Evolutionary conservation across 2,888 invertebrate genomes (phyloP), one percentile per base, ranked within the genome.

Genomic region (Gari tellinella): DNA sequence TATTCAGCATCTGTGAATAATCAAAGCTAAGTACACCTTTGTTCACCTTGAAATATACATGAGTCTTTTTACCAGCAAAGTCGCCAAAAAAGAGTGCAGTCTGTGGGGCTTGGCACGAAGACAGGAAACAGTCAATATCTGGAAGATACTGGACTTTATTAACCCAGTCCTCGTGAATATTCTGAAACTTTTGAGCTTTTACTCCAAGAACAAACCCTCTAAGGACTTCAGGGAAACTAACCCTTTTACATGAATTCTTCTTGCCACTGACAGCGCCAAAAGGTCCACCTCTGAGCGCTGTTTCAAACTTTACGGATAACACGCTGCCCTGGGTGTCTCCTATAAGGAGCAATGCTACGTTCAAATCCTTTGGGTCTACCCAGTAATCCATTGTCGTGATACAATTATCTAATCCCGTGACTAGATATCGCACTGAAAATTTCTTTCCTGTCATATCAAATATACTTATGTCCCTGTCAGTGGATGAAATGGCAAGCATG

Each of bases 391-490:
- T 93, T 23, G 93, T 91, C 1, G 92, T 91, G 0, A 94, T 92
- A 10, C 93, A 94, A 79, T 93, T 93, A 52, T 94, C 94, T 90
- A 95, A 93, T 69, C 95, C 95, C 0, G 94, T 94, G 76, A 97
- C 89, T 88, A 92, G 74, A 26, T 86, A 89, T n/a, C 87, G 72
- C 68, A 80, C 78, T 45, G 94, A 94, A 90, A 96, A 96, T 63
- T 83, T 84, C 43, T 82, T 85, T 1, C 79, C 80, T 21, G 94
- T 94, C 51, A 95, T 95, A 90, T 96, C 90, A 63, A 87, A 97
- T 91, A 97, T 96, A 79, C 95, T 94, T 49, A 97, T 92, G 88
- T 96, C 96, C 17, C 95, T 93, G 91, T 96, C 95, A 0, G 95
- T 95, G 17, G 96, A 95, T 67, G 95, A 94, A 14, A 95, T 95